These are phyloP conservation scores for Lacerta bilineata DNA, from an alignment of 2,797 vertebrate species.

Conservation along the genomic window DNA sequence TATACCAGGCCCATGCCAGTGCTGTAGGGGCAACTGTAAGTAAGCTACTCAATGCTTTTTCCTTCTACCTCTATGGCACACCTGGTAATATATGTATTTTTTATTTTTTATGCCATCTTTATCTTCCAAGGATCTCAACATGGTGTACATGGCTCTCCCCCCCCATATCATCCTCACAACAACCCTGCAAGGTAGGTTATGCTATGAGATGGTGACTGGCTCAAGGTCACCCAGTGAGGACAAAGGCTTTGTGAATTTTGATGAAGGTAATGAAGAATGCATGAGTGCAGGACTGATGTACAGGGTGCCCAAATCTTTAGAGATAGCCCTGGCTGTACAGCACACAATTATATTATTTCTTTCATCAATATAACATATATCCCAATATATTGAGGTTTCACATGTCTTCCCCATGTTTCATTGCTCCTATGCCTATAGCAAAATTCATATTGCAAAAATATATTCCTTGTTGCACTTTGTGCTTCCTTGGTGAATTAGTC, in stretches of 20 bases:
- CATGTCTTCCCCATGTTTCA: neutral
- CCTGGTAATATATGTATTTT: neutral
- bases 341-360: neutral
- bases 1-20: neutral
- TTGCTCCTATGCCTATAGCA: constrained; percentile 10
- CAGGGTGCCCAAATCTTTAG: neutral
- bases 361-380: constrained; percentile 31
- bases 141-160: too few species aligned
- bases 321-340: neutral
- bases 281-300: neutral
- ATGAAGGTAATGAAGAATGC: neutral
- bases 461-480: neutral
- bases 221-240: too few species aligned
- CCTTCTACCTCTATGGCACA: neutral
- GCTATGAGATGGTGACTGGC: too few species aligned
- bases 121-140: too few species aligned
- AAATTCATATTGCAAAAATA: constrained; percentile 27
- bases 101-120: too few species aligned
- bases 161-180: too few species aligned
- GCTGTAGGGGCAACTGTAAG: neutral
- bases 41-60: neutral
- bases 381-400: constrained; percentile 36
- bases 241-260: too few species aligned
- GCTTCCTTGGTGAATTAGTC: neutral
- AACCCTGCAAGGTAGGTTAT: too few species aligned